Percentiles rank a stretch among this genome's conserved stretches.
phyloP scores from a whole-genome alignment of 2,888 invertebrate genomes.

The Noctua janthe region DNA sequence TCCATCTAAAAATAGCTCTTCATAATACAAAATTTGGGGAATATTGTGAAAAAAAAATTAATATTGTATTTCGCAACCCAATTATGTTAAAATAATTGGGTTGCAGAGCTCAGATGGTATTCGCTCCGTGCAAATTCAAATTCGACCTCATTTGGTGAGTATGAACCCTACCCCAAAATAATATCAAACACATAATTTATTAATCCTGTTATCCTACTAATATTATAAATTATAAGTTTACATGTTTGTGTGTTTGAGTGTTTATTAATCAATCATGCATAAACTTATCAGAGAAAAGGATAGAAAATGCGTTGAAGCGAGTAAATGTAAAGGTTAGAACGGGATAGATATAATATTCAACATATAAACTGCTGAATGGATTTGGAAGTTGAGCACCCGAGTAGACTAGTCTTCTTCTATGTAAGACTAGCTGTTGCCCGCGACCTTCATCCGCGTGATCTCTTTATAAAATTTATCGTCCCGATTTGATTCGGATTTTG shows the following conservation, averaged over 20 bases:
- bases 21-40: neutral
- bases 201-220: neutral
- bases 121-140: constrained; percentile 23
- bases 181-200: neutral
- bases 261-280: neutral
- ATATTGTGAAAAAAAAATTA: neutral
- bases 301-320: no score
- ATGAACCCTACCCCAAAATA: neutral
- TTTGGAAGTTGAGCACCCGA: neutral
- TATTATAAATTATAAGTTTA: neutral
- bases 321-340: no score
- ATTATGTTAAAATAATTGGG: constrained; percentile 43
- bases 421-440: neutral
- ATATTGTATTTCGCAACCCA: constrained; percentile 36
- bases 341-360: no score
- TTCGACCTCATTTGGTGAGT: constrained; percentile 35
- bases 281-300: no score
- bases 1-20: neutral
- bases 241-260: constrained; percentile 11
- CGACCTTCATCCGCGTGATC: neutral
- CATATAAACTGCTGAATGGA: neutral
- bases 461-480: neutral
- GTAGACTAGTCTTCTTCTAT: neutral
- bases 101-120: constrained; percentile 41
- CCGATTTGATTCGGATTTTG: neutral